Percentiles rank a stretch among this genome's conserved stretches.
phyloP scores from a whole-genome alignment of 2,797 vertebrate genomes.

The Silurus aristotelis region DNA sequence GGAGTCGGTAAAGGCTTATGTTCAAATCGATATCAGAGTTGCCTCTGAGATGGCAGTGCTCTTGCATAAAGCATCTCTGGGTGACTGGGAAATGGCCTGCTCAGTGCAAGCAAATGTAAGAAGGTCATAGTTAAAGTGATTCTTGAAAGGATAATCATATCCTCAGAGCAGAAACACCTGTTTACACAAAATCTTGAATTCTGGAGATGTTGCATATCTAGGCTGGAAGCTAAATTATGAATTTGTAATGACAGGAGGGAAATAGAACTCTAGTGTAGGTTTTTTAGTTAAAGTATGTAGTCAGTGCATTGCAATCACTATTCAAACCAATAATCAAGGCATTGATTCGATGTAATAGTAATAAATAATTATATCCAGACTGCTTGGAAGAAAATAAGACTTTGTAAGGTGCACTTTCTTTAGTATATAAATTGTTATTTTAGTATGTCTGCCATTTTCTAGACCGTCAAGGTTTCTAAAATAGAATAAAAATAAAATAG shows the following conservation, averaged over 20 bases:
- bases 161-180: background rate
- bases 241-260: background rate
- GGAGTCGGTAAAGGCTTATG: conserved; percentile 37
- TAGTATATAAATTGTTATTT: background rate
- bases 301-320: background rate
- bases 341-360: too few relatives aligned
- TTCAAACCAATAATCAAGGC: background rate
- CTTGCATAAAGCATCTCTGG: conserved; percentile 17
- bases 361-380: background rate
- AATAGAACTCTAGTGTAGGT: too few relatives aligned
- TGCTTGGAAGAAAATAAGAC: background rate
- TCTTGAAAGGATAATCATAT: background rate
- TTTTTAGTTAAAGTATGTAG: background rate
- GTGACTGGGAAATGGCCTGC: conserved; percentile 22
- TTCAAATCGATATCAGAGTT: conserved; percentile 47
- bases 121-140: conserved; percentile 13
- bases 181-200: background rate
- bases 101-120: conserved; percentile 4
- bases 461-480: background rate
- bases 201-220: background rate
- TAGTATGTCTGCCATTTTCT: background rate
- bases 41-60: conserved; percentile 30
- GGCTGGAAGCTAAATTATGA: background rate
- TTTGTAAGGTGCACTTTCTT: background rate
- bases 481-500: background rate